Conservation (phyloP, 2,888 invertebrate species). For the Cordilura impudica region DNA sequence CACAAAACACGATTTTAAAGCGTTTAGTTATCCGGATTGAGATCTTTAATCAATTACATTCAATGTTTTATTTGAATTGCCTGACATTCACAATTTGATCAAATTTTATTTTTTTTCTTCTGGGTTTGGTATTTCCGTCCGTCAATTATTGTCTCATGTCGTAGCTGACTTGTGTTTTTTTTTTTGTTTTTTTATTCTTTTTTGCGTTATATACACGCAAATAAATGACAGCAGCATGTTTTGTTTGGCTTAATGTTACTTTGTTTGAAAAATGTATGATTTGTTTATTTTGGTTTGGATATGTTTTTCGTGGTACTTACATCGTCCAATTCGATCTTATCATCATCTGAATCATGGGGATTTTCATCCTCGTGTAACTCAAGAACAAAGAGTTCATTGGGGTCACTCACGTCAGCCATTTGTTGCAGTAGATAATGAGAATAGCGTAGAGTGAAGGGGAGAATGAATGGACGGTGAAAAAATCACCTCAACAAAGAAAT, state of each 20-base stretch:
- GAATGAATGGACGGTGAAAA: conserved; percentile 33
- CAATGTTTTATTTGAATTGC: background rate
- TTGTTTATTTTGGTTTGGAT: conserved; percentile 10
- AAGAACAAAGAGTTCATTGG: conserved; percentile 91
- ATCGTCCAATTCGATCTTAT: conserved; percentile 92
- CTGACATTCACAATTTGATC: conserved; percentile 45
- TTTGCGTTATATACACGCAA: conserved; percentile 39
- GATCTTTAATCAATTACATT: too few species aligned
- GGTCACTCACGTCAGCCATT: conserved; percentile 77
- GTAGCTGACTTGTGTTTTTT: conserved; percentile 20
- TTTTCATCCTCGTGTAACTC: conserved; percentile 90
- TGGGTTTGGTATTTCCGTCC: conserved; percentile 13
- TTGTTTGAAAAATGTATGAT: background rate
- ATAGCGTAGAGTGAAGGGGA: conserved; percentile 9
- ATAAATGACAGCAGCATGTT: conserved; percentile 31
- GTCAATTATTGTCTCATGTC: conserved; percentile 32
- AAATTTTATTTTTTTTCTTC: conserved; percentile 31
- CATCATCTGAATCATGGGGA: conserved; percentile 86
- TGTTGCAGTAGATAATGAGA: conserved; percentile 25
- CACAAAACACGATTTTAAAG: too few species aligned
- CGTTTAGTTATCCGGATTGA: too few species aligned
- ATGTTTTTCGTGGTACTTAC: conserved; percentile 79
- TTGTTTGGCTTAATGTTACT: background rate
- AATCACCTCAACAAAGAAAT: conserved; percentile 47
- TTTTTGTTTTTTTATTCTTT: too few species aligned